Base-by-base conservation (phyloP, 2,888 invertebrate genomes). In the Amphipyra tragopoginis region DNA sequence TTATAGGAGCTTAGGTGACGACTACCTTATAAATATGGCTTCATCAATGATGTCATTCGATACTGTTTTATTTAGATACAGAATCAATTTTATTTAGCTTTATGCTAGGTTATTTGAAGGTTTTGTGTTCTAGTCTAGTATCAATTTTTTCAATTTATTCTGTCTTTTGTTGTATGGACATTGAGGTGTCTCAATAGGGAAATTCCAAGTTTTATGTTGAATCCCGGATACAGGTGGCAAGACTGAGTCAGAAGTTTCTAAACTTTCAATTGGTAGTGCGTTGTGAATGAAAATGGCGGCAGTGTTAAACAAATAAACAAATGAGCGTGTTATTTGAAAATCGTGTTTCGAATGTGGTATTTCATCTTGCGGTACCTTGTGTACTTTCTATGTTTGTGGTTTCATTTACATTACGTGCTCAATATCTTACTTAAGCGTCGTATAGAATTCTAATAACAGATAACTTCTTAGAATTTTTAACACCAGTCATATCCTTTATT, bases 261-360 rank as follows among this genome's bases (percentile, higher is more conserved):
- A 78, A 78, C 65, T 75, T 74, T 78, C 79, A 69, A 75, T 75
- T 59, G 50, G 45, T 43, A 53, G 47, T 64, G 67, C 54, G 65
- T 62, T 56, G 61, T 77, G 79, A 78, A 78, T 78, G 65, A 72
- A 76, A 75, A 79, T 67, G 56, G 44, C 48, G 54, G 45, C 15
- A 15, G 63, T 60, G 74, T 72, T 70, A 72, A 73, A 73, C 60
- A 66, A 72, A 73, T 60, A 73, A 77, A 74, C 76, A 77, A 81
- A 85, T 68, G 75, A 79, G 66, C 60, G 72, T 80, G 83, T 83
- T 83, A 69, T 85, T 84, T 79, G 66, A 68, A 78, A 79, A 80
- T 79, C 86, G 86, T 85, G 82, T 61, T 72, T 51, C 36, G 72
- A 76, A 75, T 80, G 68, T 73, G 69, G 75, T 79, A 75, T 77